Conservation (phyloP, 2,113 vertebrate genomes). For the Morone chrysops region DNA sequence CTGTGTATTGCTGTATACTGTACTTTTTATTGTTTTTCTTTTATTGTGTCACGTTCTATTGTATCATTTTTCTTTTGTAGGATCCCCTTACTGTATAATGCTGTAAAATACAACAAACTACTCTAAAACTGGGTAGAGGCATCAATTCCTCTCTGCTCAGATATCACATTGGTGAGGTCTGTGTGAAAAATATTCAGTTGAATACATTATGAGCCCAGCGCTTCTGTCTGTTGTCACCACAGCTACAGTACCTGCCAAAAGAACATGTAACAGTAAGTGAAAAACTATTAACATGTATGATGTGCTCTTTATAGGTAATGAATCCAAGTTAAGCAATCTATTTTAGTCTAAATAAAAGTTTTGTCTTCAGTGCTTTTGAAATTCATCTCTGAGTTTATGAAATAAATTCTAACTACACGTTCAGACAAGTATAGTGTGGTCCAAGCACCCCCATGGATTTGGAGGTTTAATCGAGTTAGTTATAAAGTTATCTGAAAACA, state of each 20-base stretch:
- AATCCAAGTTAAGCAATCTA: constrained; percentile 32
- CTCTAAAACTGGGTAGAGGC: background rate
- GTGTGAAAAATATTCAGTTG: background rate
- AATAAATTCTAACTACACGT: background rate
- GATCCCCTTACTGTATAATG: background rate
- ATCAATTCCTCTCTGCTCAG: background rate
- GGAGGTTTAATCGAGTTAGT: background rate
- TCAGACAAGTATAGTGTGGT: background rate
- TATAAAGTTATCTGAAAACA: background rate
- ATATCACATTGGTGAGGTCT: background rate
- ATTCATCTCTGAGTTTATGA: background rate
- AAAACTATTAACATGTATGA: background rate
- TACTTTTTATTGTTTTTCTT: background rate
- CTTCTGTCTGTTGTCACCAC: constrained; percentile 1
- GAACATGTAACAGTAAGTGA: background rate
- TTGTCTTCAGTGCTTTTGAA: background rate
- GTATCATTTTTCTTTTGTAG: background rate
- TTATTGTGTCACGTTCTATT: background rate
- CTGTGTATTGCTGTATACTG: background rate
- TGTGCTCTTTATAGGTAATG: constrained; percentile 30
- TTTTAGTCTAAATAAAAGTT: constrained; percentile 48
- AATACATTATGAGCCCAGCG: constrained; percentile 3
- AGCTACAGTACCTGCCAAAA: background rate
- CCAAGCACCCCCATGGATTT: background rate
- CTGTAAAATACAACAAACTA: background rate